Conservation (phyloP, 1,140 invertebrate genomes). For the Papilio polytes region DNA sequence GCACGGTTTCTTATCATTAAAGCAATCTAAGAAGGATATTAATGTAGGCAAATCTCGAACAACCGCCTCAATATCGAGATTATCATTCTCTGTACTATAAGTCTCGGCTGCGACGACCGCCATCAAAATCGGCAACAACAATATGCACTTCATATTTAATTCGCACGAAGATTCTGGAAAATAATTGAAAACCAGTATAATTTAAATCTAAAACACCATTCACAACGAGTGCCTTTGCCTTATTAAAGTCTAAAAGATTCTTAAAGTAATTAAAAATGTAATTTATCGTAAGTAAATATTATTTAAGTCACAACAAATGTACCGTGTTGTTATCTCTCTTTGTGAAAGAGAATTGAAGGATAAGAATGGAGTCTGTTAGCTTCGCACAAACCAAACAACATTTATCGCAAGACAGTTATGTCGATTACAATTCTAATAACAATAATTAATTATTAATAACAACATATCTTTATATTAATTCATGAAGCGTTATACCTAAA, state of each 20-base stretch:
- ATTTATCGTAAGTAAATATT: not conserved
- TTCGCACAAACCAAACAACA: not conserved
- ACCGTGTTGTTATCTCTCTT: not conserved
- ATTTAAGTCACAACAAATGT: not conserved
- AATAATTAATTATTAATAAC: not conserved
- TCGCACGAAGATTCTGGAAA: constrained; percentile 34
- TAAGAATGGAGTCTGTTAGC: not conserved
- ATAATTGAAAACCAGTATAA: constrained; percentile 8
- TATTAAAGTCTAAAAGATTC: not conserved
- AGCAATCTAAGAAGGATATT: constrained; percentile 53
- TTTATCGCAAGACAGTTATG: not conserved
- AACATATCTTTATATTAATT: not conserved
- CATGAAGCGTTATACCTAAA: not conserved
- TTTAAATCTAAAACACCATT: constrained; percentile 38
- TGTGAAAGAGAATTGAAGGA: not conserved
- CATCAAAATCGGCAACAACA: constrained; percentile 47
- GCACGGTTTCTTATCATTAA: constrained; percentile 55
- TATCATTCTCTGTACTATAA: constrained; percentile 57
- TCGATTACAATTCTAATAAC: not conserved
- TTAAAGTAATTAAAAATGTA: too few species aligned
- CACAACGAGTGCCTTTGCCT: constrained; percentile 34
- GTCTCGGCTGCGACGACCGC: constrained; percentile 46
- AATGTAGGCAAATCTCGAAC: constrained; percentile 43
- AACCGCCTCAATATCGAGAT: constrained; percentile 56
- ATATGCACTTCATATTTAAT: constrained; percentile 53